Evolutionary conservation across 2,113 vertebrate species (phyloP), one percentile per base, ranked within the genome.

Genomic region (Sylvietta virens): DNA sequence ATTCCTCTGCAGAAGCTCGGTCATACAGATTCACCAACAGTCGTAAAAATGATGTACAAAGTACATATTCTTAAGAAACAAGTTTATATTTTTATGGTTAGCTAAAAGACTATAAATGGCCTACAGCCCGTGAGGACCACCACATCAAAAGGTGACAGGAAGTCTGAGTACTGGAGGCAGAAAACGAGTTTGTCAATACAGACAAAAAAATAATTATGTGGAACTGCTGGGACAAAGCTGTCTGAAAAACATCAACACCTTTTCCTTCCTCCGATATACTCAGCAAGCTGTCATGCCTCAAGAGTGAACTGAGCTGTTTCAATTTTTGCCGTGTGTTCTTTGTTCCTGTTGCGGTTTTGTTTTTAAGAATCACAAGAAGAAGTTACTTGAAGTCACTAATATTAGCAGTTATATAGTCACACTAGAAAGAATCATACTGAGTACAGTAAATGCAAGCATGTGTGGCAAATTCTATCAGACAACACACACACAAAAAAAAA

Each of bases 211-310:
- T 20, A 85, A 81, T 67, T 53, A 62, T 0, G 26, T 85, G 53
- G 37, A 85, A 85, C 61, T 24, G 3, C 50, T 78, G 37, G 86
- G 70, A 94, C 70, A 95, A 89, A 89, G 70, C 48, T 81, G 60
- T 67, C 79, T 82, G 74, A 90, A 94, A 93, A 96, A 93, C 69
- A 88, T 62, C 20, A 93, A 82, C 92, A 95, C 80, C 88, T 94
- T 79, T 88, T 96, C 86, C 85, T 95, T 96, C 90, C 86, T 95
- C 72, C 26, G 8, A 86, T 88, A 88, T 26, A 66, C 27, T 76
- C 76, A 37, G 54, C 51, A 80, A 92, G 76, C 60, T 86, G 53
- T 81, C 80, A 86, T 81, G 92, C 80, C 77, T 92, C 82, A 92
- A 67, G 80, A 93, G 53, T 53, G 67, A 94, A 78, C 40, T 53